A percentile compares a stretch with the other conserved stretches of the same genome.
These are phyloP conservation scores for Aspiorhynchus laticeps DNA, from an alignment of 2,113 vertebrate genomes.

Conservation along the genomic window DNA sequence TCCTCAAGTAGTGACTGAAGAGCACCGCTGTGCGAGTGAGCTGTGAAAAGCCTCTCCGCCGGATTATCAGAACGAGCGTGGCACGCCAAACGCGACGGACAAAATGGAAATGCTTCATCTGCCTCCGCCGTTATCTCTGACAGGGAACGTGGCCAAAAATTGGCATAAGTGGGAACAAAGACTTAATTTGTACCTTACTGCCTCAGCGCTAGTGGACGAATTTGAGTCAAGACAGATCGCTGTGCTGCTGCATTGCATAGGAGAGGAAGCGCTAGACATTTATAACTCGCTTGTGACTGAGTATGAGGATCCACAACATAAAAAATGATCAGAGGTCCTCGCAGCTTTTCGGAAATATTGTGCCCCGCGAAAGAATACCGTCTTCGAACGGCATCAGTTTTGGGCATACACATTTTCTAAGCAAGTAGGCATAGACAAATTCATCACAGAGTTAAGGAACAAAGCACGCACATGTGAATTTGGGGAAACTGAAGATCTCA, in stretches of 20 bases:
- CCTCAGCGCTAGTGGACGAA: background rate
- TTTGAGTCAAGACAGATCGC: background rate
- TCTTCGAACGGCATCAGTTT: background rate
- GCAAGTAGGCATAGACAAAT: slow-evolving; percentile 20
- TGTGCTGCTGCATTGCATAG: slow-evolving; percentile 25
- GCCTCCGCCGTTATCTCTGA: background rate
- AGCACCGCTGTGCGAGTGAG: too few relatives aligned
- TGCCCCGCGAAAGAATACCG: background rate
- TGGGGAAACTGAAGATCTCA: slow-evolving; percentile 8
- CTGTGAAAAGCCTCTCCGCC: too few relatives aligned
- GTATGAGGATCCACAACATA: background rate
- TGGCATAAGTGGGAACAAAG: background rate
- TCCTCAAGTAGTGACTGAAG: too few relatives aligned
- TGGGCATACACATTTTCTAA: background rate
- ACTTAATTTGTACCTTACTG: slow-evolving; percentile 13
- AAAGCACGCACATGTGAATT: slow-evolving; percentile 38
- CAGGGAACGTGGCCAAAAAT: background rate
- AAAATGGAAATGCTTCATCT: background rate
- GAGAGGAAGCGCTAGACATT: slow-evolving; percentile 29
- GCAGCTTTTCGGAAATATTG: background rate
- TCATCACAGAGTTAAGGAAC: slow-evolving; percentile 14
- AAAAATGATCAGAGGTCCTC: background rate
- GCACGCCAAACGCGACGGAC: background rate
- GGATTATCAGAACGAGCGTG: background rate
- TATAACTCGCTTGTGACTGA: slow-evolving; percentile 1